A percentile compares a stretch with the other conserved stretches of the same genome.
phyloP scores from a whole-genome alignment of 1,140 invertebrate genomes.

The Leptonema lineaticorne region DNA sequence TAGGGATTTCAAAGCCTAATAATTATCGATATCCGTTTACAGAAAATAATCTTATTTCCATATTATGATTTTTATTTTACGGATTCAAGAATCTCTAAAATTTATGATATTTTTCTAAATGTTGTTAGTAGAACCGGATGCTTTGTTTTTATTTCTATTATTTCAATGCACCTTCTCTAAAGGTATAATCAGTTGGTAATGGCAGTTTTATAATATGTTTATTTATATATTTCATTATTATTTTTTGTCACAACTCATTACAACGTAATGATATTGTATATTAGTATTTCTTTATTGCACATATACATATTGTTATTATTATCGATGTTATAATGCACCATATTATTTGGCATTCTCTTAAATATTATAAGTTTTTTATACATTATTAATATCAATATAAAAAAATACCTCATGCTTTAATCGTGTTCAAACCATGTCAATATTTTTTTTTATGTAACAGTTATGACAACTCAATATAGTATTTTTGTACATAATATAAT shows the following conservation, averaged over 20 bases:
- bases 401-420: constrained; percentile 38
- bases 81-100: no score
- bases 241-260: background rate
- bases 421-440: constrained; percentile 35
- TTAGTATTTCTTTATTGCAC: constrained; percentile 3
- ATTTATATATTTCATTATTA: background rate
- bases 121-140: no score
- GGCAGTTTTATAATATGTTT: no score
- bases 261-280: background rate
- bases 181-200: no score
- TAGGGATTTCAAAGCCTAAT: no score
- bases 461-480: background rate
- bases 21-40: no score
- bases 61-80: no score
- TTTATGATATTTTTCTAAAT: no score
- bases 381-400: constrained; percentile 25
- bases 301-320: background rate
- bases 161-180: no score
- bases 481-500: constrained; percentile 1
- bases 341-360: background rate
- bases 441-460: constrained; percentile 16
- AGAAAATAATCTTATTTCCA: no score
- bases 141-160: no score
- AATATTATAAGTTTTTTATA: background rate
- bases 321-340: background rate